Base-by-base conservation (phyloP, 2,888 invertebrate species). In the Aproaerema taeniolella region DNA sequence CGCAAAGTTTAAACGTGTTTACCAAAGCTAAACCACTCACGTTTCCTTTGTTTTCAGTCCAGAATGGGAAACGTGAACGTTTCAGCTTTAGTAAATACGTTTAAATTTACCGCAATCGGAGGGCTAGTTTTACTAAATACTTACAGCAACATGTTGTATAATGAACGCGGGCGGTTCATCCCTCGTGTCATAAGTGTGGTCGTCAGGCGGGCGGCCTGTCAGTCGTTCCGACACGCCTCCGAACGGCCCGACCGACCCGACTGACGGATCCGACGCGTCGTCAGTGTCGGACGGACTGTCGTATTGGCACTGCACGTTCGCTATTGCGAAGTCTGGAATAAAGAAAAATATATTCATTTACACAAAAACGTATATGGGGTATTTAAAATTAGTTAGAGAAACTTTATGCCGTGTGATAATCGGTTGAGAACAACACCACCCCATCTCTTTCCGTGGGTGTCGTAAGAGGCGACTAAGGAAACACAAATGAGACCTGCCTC, bases 281-380 rank as follows among this genome's bases (percentile, higher is more conserved):
- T 69, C 72, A 10, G 44, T 39, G 46, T 82, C 77, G 0, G 75
- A 74, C 1, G 69, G 57, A 41, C 82, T 73, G 67, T 89, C 90
- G 61, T 91, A 91, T 51, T 90, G 90, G 50, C 91, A 91, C 47
- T 89, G 89, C 38, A 91, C 91, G 67, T 90, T 91, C 14, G 90
- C 89, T 54, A 90, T 90, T 31, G 90, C 89, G 55, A 75, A 87
- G 32, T 85, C 86, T 69, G 73, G 33, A 11, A 25, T 25, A 25
- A 14, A 1, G n/a, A 13, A 8, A 13, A 14, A 9, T 10, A 14
- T 20, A n/a, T n/a, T n/a, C n/a, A n/a, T n/a, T n/a, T n/a, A n/a
- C n/a, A n/a, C n/a, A n/a, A n/a, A n/a, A n/a, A n/a, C n/a, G n/a
- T n/a, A n/a, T n/a, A n/a, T n/a, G n/a, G n/a, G n/a, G n/a, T n/a